Evolutionary conservation across 2,797 vertebrate genomes (phyloP).

Genomic region (Valencia hispanica): DNA sequence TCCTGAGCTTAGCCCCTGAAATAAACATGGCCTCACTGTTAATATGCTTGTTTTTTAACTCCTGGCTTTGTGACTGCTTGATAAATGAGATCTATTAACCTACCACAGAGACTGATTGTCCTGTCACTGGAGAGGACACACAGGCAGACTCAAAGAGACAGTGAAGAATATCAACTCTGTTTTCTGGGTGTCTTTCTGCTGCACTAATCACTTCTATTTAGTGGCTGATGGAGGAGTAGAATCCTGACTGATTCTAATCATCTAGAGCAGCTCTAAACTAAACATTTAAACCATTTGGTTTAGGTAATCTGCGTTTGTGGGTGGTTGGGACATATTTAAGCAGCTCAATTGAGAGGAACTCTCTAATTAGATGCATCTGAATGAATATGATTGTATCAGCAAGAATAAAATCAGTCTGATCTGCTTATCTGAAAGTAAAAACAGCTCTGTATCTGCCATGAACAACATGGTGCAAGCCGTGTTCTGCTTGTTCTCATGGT

Average conservation of each 20-base stretch:
- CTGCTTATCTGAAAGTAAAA: conserved; percentile 42
- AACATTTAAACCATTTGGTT: neutral
- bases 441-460: conserved; percentile 14
- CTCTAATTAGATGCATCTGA: conserved; percentile 3
- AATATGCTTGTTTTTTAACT: neutral
- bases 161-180: conserved; percentile 19
- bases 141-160: conserved; percentile 20
- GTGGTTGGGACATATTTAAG: neutral
- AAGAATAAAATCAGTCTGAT: conserved; percentile 2
- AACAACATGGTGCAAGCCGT: neutral
- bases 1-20: neutral
- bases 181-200: conserved; percentile 4
- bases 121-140: conserved; percentile 31
- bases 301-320: neutral
- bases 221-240: neutral
- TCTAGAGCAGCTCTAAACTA: neutral
- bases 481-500: conserved; percentile 31
- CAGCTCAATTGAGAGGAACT: neutral
- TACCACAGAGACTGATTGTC: conserved; percentile 41
- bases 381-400: conserved; percentile 9
- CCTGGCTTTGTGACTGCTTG: conserved; percentile 26
- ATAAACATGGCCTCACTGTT: conserved; percentile 2
- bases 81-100: conserved; percentile 47
- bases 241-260: neutral
- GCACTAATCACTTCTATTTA: conserved; percentile 16